phyloP scores from a whole-genome alignment of 2,888 invertebrate genomes.

The Calliphora vomitoria region DNA sequence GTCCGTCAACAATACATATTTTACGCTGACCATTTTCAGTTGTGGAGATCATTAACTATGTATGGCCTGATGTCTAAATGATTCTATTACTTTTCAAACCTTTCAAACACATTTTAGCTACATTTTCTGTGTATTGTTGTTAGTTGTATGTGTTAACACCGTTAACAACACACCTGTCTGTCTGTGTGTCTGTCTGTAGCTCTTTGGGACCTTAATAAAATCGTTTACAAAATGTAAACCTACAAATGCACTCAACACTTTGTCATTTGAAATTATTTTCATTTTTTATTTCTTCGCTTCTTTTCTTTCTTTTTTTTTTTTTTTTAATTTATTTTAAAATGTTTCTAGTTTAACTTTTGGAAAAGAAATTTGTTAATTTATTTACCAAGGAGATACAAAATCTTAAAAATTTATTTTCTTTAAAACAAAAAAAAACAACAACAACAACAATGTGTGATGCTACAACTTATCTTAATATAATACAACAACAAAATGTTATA shows the following conservation, averaged over 20 bases:
- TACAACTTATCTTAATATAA: conserved; percentile 64
- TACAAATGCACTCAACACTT: conserved; percentile 62
- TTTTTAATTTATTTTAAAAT: not conserved
- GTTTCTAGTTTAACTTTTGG: conserved; percentile 24
- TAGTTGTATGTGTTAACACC: conserved; percentile 20
- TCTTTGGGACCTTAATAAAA: conserved; percentile 7
- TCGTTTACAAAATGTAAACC: conserved; percentile 9
- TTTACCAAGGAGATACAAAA: conserved; percentile 38
- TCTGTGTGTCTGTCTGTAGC: not conserved
- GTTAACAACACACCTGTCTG: conserved; percentile 44
- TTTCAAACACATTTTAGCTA: not conserved
- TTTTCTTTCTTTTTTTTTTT: not conserved
- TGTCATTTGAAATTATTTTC: conserved; percentile 45
- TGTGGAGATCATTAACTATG: conserved; percentile 31
- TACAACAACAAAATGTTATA: conserved; percentile 12
- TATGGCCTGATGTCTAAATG: conserved; percentile 16
- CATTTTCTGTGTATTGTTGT: not conserved
- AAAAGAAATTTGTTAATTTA: conserved; percentile 59
- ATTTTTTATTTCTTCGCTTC: not conserved
- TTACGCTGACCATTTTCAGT: conserved; percentile 5
- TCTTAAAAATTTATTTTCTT: conserved; percentile 22
- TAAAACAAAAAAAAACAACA: conserved; percentile 9
- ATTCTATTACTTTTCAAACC: conserved; percentile 25
- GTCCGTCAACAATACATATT: conserved; percentile 9
- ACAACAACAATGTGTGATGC: conserved; percentile 57